Evolutionary conservation across 2,888 invertebrate species (phyloP).

Genomic region (Bhutanitis thaidina): DNA sequence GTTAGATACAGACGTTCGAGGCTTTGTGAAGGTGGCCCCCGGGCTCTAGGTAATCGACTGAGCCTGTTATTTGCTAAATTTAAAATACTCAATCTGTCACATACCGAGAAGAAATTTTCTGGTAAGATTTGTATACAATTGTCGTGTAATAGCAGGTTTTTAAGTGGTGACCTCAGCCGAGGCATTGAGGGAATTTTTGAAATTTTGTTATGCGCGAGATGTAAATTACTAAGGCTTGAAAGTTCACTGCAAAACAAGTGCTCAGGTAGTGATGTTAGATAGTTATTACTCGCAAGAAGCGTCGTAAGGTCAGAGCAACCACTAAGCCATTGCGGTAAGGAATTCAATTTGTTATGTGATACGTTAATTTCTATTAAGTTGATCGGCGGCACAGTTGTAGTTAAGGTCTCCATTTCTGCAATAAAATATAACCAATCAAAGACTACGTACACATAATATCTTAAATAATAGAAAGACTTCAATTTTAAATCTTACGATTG

Average conservation of each 20-base stretch:
- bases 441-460: background rate
- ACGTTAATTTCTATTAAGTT: constrained; percentile 88
- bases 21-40: constrained; percentile 80
- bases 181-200: constrained; percentile 86
- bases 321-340: constrained; percentile 88
- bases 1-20: constrained; percentile 86
- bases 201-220: constrained; percentile 88
- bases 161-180: constrained; percentile 81
- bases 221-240: constrained; percentile 85
- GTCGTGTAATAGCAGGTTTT: constrained; percentile 87
- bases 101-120: constrained; percentile 86
- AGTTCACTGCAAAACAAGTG: constrained; percentile 87
- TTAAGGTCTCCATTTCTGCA: constrained; percentile 85
- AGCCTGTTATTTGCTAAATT: constrained; percentile 90
- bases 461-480: too few species aligned
- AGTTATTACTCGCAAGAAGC: constrained; percentile 87
- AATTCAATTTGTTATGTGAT: constrained; percentile 86
- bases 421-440: background rate
- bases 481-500: constrained; percentile 81
- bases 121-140: constrained; percentile 88
- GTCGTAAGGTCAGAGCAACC: constrained; percentile 85
- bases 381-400: constrained; percentile 84
- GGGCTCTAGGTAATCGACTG: constrained; percentile 82
- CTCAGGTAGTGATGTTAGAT: constrained; percentile 84
- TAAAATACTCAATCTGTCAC: constrained; percentile 82